Base-by-base conservation (phyloP, 2,888 invertebrate genomes). In the Chymomyza fuscimana region DNA sequence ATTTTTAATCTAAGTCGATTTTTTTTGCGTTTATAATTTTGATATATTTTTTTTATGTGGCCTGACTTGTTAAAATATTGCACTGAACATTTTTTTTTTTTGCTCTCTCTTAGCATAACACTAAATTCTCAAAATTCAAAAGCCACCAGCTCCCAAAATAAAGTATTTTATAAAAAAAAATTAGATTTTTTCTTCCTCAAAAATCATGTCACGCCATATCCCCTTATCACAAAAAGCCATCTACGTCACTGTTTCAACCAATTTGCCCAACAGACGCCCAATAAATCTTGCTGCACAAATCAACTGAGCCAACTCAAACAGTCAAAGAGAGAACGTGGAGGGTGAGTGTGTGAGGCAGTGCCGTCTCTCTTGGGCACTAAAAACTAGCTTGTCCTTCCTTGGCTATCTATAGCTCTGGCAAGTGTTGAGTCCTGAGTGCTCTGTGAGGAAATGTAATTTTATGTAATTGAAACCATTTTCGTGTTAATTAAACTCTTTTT, bases 391-490 rank as follows among this genome's bases (percentile, higher is more conserved):
- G 40, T 46, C 40, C 40, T 46, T 46, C 40, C 40, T 46, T 46
- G 40, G 40, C 40, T 46, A 46, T 46, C 40, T 12, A 12, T 46
- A 12, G 40, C 40, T 46, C 10, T 12, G 40, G 40, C 40, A 46
- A 46, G 40, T 46, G 40, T 46, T 46, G 40, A 46, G 40, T 46
- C 10, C 40, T 46, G 76, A 76, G 72, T 72, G 74, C 71, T 79
- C 66, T 74, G 79, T 72, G 73, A 85, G 84, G 84, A 86, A 85
- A 88, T 88, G 89, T 85, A 85, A 85, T 85, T 85, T 85, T 82
- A 81, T 85, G 85, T 85, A 85, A 85, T 85, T 85, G 85, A 85
- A 85, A 85, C 85, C 89, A 89, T 85, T 85, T 85, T 85, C 89
- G 85, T 85, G 85, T 85, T 85, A 85, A 85, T 85, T 85, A 85